Percentiles rank a stretch among this genome's conserved stretches.
Evolutionary conservation across 2,888 invertebrate genomes (phyloP).

Genomic region (Cheilosia grossa): DNA sequence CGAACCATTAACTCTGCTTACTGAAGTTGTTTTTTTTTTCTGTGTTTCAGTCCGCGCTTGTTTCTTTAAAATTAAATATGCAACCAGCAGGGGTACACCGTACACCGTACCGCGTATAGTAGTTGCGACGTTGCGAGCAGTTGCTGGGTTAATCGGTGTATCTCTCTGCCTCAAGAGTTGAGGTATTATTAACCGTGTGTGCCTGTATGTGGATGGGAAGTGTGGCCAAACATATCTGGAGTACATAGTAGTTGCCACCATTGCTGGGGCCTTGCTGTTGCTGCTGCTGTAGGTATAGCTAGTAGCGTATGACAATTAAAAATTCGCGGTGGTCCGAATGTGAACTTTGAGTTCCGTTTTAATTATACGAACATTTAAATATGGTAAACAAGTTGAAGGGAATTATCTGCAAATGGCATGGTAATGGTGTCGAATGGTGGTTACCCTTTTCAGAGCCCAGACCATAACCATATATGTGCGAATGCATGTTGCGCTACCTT

Average conservation of each 20-base stretch:
- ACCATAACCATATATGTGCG: not conserved
- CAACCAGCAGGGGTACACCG: conserved; percentile 22
- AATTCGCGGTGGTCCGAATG: conserved; percentile 57
- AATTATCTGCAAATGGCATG: conserved; percentile 64
- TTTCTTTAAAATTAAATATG: conserved; percentile 53
- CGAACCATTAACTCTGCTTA: conserved; percentile 67
- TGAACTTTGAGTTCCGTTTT: conserved; percentile 72
- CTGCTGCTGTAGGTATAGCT: not conserved
- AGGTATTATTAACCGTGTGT: conserved; percentile 15
- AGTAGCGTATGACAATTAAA: conserved; percentile 37
- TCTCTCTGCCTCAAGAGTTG: conserved; percentile 28
- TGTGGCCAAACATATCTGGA: conserved; percentile 46
- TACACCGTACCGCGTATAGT: conserved; percentile 2
- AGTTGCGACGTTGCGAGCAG: not conserved
- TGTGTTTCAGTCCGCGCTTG: conserved; percentile 21
- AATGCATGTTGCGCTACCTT: conserved; percentile 20
- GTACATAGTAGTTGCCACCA: conserved; percentile 24
- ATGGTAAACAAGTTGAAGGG: conserved; percentile 66
- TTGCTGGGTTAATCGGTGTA: conserved; percentile 34
- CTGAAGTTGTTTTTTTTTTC: conserved; percentile 33
- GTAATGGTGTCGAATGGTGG: conserved; percentile 55
- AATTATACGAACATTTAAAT: conserved; percentile 71
- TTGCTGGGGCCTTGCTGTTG: not conserved
- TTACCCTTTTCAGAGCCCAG: conserved; percentile 26
- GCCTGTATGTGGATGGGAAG: conserved; percentile 13